Base-by-base conservation (phyloP, 1,140 invertebrate species). In the Prorops nasuta region DNA sequence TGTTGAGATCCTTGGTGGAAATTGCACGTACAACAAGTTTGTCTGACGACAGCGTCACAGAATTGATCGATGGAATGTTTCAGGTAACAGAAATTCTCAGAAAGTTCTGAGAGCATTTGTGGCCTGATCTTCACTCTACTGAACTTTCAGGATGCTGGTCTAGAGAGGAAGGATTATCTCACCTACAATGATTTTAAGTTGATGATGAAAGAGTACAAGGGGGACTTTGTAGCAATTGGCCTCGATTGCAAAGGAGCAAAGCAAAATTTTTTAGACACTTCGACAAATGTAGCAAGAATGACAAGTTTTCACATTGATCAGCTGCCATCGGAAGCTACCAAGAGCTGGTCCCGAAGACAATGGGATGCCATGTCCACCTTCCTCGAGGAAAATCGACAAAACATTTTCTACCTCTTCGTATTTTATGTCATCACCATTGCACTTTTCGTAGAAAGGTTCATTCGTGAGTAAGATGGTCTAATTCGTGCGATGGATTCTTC, bases 191-290 rank as follows among this genome's bases (percentile, higher is more conserved):
- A 98, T 67, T 98, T 98, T 62, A 94, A 95, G 69, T 71, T 91
- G 2, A 93, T 97, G 87, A 95, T 98, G 90, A 93, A 93, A 58
- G 94, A 97, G 66, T 96, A 97, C 73, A 96, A 96, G 78, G 92
- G 91, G 6, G 93, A 96, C 66, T 96, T 98, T 71, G 92, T 97
- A 1, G 94, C 93, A 1, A 96, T 98, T 49, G 94, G 92, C n/a
- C 76, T 96, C 20, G 94, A 96, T 67, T 97, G 91, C 69, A 98
- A 96, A 80, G 96, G 94, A 12, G 93, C 92, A 1, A 96, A 96
- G 66, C 93, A 96, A 69, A 96, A 96, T 72, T 96, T 96, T 69
- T 79, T 96, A 44, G 92, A 96, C 64, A 95, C 91, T 0, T 95
- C 92, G 1, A 96, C 92, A 3, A 96, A 96, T 63, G 91, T 96